Evolutionary conservation across 2,888 invertebrate genomes (phyloP).

Genomic region (Euplagia quadripunctaria): DNA sequence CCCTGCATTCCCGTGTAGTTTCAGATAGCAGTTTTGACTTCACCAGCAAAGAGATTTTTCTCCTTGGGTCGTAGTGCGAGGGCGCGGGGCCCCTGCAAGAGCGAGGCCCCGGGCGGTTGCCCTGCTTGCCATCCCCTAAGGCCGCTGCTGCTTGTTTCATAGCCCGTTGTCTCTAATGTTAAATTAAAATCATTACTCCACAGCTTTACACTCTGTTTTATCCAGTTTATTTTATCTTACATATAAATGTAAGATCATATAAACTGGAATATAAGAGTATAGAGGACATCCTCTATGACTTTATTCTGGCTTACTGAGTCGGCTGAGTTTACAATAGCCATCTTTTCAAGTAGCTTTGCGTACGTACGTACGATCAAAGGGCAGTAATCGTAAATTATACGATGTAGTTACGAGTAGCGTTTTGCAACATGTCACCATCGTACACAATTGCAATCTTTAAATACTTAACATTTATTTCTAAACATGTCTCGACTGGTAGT

Average conservation of each 20-base stretch:
- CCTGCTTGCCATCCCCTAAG: too few species aligned
- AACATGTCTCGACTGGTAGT: constrained; percentile 25
- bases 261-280: too few species aligned
- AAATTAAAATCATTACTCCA: background rate
- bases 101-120: too few species aligned
- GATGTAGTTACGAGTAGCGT: constrained; percentile 19
- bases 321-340: background rate
- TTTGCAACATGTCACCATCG: constrained; percentile 23
- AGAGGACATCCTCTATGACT: background rate
- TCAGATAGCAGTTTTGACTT: too few species aligned
- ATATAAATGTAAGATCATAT: too few species aligned
- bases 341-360: constrained; percentile 1
- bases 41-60: too few species aligned
- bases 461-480: constrained; percentile 39
- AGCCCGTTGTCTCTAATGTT: background rate
- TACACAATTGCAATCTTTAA: constrained; percentile 37
- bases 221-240: background rate
- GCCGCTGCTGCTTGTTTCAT: too few species aligned
- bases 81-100: too few species aligned
- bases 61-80: too few species aligned
- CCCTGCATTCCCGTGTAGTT: too few species aligned
- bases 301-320: background rate
- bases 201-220: background rate
- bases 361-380: constrained; percentile 15
- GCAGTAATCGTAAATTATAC: constrained; percentile 23